Conservation (phyloP, 2,797 vertebrate species). For the Dendrocincla fuliginosa region DNA sequence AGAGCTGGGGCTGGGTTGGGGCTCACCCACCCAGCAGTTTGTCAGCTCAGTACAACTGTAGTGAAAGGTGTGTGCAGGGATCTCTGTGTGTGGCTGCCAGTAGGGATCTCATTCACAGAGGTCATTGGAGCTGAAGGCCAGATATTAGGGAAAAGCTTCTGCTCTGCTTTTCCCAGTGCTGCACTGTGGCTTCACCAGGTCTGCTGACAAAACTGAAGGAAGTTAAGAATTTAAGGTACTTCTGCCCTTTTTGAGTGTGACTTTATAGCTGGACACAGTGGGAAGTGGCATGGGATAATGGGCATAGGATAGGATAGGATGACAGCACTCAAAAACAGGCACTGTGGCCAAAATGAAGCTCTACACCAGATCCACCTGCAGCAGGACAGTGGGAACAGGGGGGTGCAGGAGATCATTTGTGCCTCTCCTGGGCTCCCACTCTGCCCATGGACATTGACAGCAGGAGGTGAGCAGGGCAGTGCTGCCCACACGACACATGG, state of each 20-base stretch:
- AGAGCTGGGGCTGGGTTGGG: neutral
- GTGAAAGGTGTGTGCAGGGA: no score
- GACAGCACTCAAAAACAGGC: neutral
- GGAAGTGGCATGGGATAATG: rapidly evolving
- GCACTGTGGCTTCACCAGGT: neutral
- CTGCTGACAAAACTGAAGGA: rapidly evolving
- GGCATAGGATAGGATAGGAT: neutral
- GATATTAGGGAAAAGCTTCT: neutral
- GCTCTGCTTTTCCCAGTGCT: neutral
- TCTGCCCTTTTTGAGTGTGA: neutral
- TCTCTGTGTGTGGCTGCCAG: no score
- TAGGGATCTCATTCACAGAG: no score
- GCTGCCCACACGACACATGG: rapidly evolving
- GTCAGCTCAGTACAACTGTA: no score
- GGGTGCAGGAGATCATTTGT: neutral
- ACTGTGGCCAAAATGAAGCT: neutral
- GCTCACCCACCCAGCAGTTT: no score
- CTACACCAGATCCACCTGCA: rapidly evolving
- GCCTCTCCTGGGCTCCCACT: rapidly evolving
- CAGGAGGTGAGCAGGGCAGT: rapidly evolving
- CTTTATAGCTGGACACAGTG: neutral
- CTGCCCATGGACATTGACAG: rapidly evolving
- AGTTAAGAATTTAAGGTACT: neutral
- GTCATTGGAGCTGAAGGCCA: no score
- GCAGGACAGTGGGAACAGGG: rapidly evolving